Percentiles rank a stretch among this genome's conserved stretches.
These are phyloP conservation scores for Manis pentadactyla DNA, from an alignment of 2,797 vertebrate genomes.

Conservation along the genomic window DNA sequence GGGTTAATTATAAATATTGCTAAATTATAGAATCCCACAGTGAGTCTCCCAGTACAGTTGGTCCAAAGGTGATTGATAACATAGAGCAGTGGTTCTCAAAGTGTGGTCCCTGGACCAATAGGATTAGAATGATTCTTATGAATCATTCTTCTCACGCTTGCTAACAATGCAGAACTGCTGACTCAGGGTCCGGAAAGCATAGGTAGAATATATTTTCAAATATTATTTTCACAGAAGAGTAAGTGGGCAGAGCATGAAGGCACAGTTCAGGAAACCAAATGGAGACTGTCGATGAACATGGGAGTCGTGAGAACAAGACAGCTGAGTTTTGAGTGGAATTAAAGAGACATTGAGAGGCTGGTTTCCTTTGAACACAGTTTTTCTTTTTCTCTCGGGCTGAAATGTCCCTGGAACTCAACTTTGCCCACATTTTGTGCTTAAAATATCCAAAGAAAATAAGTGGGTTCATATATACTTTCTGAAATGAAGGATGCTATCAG, in stretches of 20 bases:
- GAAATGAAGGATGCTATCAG: not conserved
- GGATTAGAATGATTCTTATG: not conserved
- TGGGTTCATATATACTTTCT: not conserved
- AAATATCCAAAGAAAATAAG: not conserved
- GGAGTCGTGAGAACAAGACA: accelerated
- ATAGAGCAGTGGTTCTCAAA: not conserved
- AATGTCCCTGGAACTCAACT: not conserved
- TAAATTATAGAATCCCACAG: not conserved
- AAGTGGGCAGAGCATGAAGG: not conserved
- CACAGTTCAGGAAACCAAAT: accelerated
- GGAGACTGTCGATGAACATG: accelerated
- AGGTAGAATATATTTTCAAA: not conserved
- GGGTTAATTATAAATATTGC: not conserved
- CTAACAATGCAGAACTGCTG: not conserved
- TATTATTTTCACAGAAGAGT: not conserved
- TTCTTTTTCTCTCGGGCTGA: not conserved
- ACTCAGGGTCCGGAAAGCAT: not conserved
- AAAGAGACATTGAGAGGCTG: accelerated
- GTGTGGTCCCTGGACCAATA: not conserved
- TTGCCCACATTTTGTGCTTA: not conserved
- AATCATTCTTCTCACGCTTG: not conserved
- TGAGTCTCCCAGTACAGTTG: not conserved
- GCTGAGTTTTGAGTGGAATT: not conserved
- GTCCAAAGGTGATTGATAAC: not conserved
- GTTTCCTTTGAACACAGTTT: not conserved